Evolutionary conservation across 2,888 invertebrate species (phyloP), one percentile per base, ranked within the genome.

Genomic region (Abrostola triplasia): DNA sequence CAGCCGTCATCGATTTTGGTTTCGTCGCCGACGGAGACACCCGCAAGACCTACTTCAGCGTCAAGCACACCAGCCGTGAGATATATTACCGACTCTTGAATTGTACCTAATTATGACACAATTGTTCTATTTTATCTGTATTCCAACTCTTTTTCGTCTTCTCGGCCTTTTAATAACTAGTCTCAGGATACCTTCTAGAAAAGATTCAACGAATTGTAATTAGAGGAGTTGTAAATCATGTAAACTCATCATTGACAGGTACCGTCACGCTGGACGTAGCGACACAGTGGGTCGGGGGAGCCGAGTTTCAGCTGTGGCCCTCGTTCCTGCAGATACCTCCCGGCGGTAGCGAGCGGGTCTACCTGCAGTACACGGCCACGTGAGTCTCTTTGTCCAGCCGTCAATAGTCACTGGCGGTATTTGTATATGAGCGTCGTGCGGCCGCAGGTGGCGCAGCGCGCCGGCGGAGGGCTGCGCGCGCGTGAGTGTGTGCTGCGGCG

Each of bases 41-140:
- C 0, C 79, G 88, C 64, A 91, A 92, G 79, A 76, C 81, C 0
- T 90, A 89, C 79, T 88, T 90, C 76, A 87, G 86, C 7, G 80
- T 92, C 12, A 75, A 82, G 0, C 92, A 93, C 65, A 84, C 91
- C 24, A 90, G 92, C 70, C 73, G 92, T 92, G 36, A 90, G 90
- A 83, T 36, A 24, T 24, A 24, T 24, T 24, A 24, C 24, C 24
- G 24, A 24, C 24, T 24, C 24, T 24, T 24, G 24, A 24, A 24
- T 4, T 24, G 1, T 24, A 24, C 24, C 1, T 24, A 24, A 24
- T n/a, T n/a, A n/a, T 24, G 24, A 24, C 24, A 24, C 24, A 2
- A 2, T 24, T 24, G 1, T 24, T 24, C 4, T 24, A 24, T 4
- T 24, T 24, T 24, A 24, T 24, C 24, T 24, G 24, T 24, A 24